Conservation (phyloP, 2,888 invertebrate genomes). For the Esperia sulphurella region DNA sequence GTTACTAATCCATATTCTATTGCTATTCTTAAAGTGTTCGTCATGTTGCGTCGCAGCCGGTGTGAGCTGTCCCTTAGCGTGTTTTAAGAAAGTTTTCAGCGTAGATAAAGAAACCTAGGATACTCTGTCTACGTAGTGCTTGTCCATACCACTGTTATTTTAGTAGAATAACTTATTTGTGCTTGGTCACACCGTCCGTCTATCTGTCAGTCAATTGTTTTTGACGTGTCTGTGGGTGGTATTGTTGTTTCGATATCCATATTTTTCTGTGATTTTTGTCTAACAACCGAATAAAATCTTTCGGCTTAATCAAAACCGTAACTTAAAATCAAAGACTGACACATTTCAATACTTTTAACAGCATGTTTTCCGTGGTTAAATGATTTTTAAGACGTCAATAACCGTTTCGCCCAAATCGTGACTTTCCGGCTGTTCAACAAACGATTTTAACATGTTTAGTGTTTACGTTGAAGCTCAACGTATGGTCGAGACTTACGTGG, state of each 20-base stretch:
- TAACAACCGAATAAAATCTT: not conserved
- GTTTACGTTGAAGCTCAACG: conserved; percentile 16
- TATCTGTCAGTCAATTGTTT: conserved; percentile 26
- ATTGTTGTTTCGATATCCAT: conserved; percentile 24
- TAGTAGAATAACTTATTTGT: not conserved
- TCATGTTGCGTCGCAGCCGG: no score
- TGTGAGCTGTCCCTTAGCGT: no score
- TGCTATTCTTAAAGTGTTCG: no score
- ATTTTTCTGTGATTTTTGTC: not conserved
- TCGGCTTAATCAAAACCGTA: not conserved
- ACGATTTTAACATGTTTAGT: conserved; percentile 22
- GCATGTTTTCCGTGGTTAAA: not conserved
- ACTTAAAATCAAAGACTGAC: not conserved
- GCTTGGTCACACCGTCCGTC: not conserved
- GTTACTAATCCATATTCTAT: no score
- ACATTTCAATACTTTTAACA: not conserved
- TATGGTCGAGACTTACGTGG: conserved; percentile 20
- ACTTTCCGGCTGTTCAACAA: not conserved
- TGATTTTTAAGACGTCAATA: not conserved
- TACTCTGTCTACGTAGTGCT: no score
- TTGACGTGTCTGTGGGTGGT: conserved; percentile 27
- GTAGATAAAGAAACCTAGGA: no score
- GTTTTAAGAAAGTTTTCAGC: no score
- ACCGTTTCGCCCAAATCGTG: not conserved
- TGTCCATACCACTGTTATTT: not conserved